Conservation (phyloP, 2,888 invertebrate genomes). For the Agriopis aurantiaria region DNA sequence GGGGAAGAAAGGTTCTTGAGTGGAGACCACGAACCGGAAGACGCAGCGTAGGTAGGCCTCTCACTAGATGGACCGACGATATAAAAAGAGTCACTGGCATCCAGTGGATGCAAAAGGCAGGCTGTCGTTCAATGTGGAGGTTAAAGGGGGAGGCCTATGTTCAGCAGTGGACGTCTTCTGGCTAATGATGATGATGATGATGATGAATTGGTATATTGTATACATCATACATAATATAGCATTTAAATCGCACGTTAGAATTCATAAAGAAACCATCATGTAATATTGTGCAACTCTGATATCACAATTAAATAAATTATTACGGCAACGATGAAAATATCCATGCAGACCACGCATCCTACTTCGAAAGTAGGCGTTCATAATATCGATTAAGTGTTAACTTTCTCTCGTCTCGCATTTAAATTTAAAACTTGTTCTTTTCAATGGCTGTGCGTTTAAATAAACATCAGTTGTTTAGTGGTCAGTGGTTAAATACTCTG, state of each 20-base stretch:
- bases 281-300: slow-evolving; percentile 27
- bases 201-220: too few relatives aligned
- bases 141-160: too few relatives aligned
- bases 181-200: too few relatives aligned
- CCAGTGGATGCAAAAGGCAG: too few relatives aligned
- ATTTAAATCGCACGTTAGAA: not conserved
- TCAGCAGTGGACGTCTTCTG: too few relatives aligned
- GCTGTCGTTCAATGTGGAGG: too few relatives aligned
- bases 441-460: slow-evolving; percentile 68
- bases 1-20: too few relatives aligned
- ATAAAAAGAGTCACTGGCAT: too few relatives aligned
- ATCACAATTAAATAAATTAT: slow-evolving; percentile 29
- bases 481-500: slow-evolving; percentile 78
- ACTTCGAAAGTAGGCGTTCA: slow-evolving; percentile 68
- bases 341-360: slow-evolving; percentile 60
- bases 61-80: too few relatives aligned
- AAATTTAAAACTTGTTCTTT: slow-evolving; percentile 84
- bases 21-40: too few relatives aligned
- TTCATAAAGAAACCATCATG: not conserved
- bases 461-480: slow-evolving; percentile 70
- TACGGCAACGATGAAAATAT: slow-evolving; percentile 27
- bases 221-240: too few relatives aligned
- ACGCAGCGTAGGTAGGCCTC: too few relatives aligned
- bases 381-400: slow-evolving; percentile 62
- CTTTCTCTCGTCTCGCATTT: slow-evolving; percentile 80